A percentile compares a stretch with the other conserved stretches of the same genome.
Conservation (phyloP, 2,797 vertebrate genomes). For the Xenentodon cancila region DNA sequence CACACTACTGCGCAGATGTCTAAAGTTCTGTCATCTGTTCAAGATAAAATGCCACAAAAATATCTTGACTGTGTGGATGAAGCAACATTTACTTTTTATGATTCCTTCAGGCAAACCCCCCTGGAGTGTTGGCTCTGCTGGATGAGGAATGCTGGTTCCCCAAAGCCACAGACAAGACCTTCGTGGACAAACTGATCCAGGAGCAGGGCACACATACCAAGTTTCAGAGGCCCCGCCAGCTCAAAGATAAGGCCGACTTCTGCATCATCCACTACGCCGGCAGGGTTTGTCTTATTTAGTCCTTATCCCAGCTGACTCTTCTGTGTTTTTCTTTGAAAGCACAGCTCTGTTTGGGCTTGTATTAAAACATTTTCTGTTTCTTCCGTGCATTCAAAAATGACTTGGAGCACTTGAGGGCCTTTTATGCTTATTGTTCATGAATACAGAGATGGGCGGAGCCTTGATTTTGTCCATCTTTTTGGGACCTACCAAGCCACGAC, state of each 20-base stretch:
- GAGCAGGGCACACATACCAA: conserved; percentile 96
- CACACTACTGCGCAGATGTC: too few relatives aligned
- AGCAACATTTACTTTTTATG: too few relatives aligned
- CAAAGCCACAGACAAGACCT: conserved; percentile 97
- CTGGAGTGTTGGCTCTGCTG: conserved; percentile 93
- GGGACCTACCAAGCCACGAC: too few relatives aligned
- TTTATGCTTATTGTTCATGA: too few relatives aligned
- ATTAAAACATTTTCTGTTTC: background rate
- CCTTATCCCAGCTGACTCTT: background rate
- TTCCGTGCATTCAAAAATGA: background rate
- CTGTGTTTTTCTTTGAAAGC: background rate
- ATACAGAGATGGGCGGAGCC: too few relatives aligned
- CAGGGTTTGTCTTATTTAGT: conserved; percentile 79
- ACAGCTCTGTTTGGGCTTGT: background rate
- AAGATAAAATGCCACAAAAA: background rate
- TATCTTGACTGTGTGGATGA: too few relatives aligned
- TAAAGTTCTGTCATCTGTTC: too few relatives aligned
- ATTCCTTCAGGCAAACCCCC: conserved; percentile 89
- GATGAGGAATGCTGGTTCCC: conserved; percentile 99
- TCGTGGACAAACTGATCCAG: conserved; percentile 96
- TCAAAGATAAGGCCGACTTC: conserved; percentile 98
- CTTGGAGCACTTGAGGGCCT: too few relatives aligned
- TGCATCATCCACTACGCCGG: conserved; percentile 98
- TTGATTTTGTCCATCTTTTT: too few relatives aligned
- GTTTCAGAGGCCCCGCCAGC: conserved; percentile 97